phyloP scores from a whole-genome alignment of 2,797 vertebrate genomes.

The Catamblyrhynchus diadema region DNA sequence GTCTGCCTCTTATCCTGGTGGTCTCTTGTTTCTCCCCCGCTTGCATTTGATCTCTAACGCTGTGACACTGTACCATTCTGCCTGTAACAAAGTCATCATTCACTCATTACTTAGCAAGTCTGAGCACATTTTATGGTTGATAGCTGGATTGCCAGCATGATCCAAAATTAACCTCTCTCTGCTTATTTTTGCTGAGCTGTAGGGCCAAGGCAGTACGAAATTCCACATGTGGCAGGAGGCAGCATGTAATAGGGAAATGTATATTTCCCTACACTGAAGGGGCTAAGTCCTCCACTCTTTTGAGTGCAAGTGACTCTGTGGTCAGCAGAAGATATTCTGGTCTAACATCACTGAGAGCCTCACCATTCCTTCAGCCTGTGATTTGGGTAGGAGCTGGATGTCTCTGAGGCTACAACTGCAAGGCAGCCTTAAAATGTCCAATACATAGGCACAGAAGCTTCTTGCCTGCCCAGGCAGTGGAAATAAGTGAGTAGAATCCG shows the following conservation, averaged over 20 bases:
- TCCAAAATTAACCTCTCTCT: not conserved
- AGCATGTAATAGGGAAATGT: not conserved
- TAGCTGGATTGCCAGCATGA: not conserved
- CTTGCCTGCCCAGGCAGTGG: not conserved
- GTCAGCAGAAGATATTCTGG: not conserved
- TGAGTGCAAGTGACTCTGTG: no score
- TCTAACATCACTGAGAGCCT: accelerated
- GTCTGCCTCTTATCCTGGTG: not conserved
- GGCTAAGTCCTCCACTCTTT: not conserved
- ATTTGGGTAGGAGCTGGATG: not conserved
- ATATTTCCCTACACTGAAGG: not conserved
- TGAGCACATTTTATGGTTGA: constrained; percentile 3
- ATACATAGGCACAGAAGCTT: accelerated
- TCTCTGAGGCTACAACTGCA: not conserved
- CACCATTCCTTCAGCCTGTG: not conserved
- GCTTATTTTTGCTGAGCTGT: not conserved
- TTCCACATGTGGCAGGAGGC: not conserved
- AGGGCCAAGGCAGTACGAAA: not conserved
- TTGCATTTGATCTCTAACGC: not conserved
- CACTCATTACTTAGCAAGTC: not conserved
- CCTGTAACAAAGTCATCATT: constrained; percentile 1
- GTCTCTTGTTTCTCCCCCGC: not conserved
- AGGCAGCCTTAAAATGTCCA: not conserved
- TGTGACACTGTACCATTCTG: not conserved
- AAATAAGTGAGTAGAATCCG: accelerated